A percentile compares a stretch with the other conserved stretches of the same genome.
Evolutionary conservation across 2,113 vertebrate genomes (phyloP).

Genomic region (Pyxicephalus adspersus): DNA sequence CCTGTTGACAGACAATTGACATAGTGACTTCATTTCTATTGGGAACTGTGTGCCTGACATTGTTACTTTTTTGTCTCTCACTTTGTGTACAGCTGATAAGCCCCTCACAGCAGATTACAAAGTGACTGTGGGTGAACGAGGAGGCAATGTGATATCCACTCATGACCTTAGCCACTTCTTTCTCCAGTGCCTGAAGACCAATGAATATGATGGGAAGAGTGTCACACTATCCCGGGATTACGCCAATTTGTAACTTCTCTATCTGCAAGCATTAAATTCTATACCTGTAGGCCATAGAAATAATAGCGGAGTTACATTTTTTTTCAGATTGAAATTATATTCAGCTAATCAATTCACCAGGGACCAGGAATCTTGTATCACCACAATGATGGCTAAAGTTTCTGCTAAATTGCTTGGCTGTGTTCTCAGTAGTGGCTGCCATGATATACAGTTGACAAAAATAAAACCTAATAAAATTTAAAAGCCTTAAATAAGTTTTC

Average conservation of each 20-base stretch:
- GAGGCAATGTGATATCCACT: slow-evolving; percentile 81
- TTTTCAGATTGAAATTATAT: too few species aligned
- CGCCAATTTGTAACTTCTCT: not conserved
- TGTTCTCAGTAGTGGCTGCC: too few species aligned
- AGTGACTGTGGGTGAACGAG: slow-evolving; percentile 68
- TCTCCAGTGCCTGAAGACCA: slow-evolving; percentile 80
- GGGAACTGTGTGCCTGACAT: not conserved
- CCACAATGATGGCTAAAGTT: too few species aligned
- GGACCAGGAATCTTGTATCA: too few species aligned
- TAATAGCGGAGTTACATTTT: too few species aligned
- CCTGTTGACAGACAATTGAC: too few species aligned
- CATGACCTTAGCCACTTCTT: slow-evolving; percentile 89
- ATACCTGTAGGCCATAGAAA: not conserved
- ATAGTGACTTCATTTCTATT: not conserved
- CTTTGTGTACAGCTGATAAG: slow-evolving; percentile 67
- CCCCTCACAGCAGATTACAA: slow-evolving; percentile 81
- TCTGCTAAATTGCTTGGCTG: too few species aligned
- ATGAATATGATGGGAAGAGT: slow-evolving; percentile 77
- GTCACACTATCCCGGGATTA: slow-evolving; percentile 83
- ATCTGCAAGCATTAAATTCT: not conserved
- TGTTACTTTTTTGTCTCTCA: not conserved
- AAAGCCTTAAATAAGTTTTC: too few species aligned
- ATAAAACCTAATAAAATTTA: too few species aligned
- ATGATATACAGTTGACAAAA: too few species aligned
- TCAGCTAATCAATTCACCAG: too few species aligned